phyloP scores from a whole-genome alignment of 92 coral and sea anemone species.

The Heteractis magnifica region DNA sequence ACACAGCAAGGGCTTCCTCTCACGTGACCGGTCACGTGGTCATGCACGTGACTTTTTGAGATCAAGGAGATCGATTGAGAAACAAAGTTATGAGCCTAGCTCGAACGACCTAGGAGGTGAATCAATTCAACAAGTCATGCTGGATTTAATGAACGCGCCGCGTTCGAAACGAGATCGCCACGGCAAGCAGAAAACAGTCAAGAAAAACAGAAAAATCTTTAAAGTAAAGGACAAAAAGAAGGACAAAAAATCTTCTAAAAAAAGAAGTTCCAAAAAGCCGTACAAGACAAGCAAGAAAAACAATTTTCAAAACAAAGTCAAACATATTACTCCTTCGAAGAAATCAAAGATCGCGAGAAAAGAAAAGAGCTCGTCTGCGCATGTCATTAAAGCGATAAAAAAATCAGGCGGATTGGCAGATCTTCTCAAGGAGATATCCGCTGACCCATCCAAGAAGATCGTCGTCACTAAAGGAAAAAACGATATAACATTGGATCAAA shows the following conservation, averaged over 20 bases:
- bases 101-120: conserved; percentile 13
- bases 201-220: background rate
- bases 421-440: conserved; percentile 30
- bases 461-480: conserved; percentile 26
- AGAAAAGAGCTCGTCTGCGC: background rate
- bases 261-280: background rate
- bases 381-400: background rate
- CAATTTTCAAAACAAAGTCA: background rate
- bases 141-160: conserved; percentile 29
- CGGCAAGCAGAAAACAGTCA: background rate
- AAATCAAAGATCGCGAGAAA: background rate
- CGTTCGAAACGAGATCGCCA: background rate
- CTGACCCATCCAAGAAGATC: conserved; percentile 33
- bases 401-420: conserved; percentile 13
- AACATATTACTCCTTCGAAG: conserved; percentile 1
- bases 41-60: background rate
- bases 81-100: background rate
- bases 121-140: conserved; percentile 31
- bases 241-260: background rate
- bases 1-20: conserved; percentile 35
- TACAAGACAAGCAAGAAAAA: conserved; percentile 2
- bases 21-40: conserved; percentile 30
- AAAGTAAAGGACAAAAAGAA: background rate
- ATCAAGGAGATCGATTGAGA: background rate
- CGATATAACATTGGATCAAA: conserved; percentile 17